Evolutionary conservation across 1,140 invertebrate species (phyloP).

Genomic region (Adoxophyes honmai): DNA sequence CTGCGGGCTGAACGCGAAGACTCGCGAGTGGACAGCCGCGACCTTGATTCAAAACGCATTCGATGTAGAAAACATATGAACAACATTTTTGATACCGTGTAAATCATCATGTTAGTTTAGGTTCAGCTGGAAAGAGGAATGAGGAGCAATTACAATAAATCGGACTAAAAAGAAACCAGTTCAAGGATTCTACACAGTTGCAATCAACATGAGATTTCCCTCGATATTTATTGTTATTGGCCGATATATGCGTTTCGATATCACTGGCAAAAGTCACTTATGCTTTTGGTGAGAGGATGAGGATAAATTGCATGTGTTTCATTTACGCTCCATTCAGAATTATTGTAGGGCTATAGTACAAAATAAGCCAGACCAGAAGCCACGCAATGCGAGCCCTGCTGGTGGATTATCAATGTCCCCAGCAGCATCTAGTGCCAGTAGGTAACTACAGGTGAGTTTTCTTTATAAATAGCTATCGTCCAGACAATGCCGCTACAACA

Average conservation of each 20-base stretch:
- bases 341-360: too few species aligned
- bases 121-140: not conserved
- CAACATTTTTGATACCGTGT: not conserved
- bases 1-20: constrained; percentile 10
- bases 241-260: not conserved
- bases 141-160: constrained; percentile 2
- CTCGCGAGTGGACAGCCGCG: not conserved
- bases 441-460: not conserved
- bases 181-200: constrained; percentile 30
- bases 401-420: too few species aligned
- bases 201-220: constrained; percentile 28
- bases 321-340: too few species aligned
- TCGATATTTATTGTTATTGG: constrained; percentile 39
- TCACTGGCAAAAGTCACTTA: not conserved
- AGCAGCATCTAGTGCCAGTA: too few species aligned
- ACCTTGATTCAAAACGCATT: not conserved
- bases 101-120: not conserved
- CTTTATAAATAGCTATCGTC: not conserved
- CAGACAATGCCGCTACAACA: not conserved
- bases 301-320: not conserved
- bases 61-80: not conserved
- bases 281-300: not conserved
- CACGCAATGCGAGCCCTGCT: too few species aligned
- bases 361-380: too few species aligned
- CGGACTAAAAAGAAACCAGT: constrained; percentile 29